Evolutionary conservation across 2,113 vertebrate genomes (phyloP).

Genomic region (Dermatemys mawii): DNA sequence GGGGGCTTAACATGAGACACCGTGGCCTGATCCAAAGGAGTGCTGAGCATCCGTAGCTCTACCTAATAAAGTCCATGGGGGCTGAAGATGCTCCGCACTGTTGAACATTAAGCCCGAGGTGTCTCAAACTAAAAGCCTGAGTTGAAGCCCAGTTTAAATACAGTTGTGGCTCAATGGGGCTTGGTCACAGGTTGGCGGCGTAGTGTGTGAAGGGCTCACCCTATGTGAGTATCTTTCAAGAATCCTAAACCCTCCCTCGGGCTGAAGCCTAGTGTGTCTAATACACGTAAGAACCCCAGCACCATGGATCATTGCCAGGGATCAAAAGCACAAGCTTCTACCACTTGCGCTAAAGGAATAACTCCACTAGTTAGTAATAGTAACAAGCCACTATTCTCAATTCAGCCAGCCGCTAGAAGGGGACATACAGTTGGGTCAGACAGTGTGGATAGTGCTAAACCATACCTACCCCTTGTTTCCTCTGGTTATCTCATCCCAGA

Average conservation of each 20-base stretch:
- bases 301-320: not conserved
- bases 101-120: not conserved
- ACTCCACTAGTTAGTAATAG: not conserved
- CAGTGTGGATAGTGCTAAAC: not conserved
- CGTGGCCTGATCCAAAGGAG: not conserved
- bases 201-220: not conserved
- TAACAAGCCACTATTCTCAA: not conserved
- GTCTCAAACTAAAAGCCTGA: not conserved
- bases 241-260: not conserved
- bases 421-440: not conserved
- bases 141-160: not conserved
- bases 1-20: not conserved
- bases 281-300: not conserved
- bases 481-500: not conserved
- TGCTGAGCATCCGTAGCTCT: not conserved
- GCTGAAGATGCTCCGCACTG: not conserved
- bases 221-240: not conserved
- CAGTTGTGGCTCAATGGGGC: not conserved
- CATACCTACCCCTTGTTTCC: not conserved
- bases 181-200: not conserved
- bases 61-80: not conserved
- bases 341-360: not conserved
- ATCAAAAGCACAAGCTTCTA: not conserved
- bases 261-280: not conserved
- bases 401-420: not conserved